Evolutionary conservation across 1,140 invertebrate genomes (phyloP), one percentile per base, ranked within the genome.

Genomic region (Atta texana): DNA sequence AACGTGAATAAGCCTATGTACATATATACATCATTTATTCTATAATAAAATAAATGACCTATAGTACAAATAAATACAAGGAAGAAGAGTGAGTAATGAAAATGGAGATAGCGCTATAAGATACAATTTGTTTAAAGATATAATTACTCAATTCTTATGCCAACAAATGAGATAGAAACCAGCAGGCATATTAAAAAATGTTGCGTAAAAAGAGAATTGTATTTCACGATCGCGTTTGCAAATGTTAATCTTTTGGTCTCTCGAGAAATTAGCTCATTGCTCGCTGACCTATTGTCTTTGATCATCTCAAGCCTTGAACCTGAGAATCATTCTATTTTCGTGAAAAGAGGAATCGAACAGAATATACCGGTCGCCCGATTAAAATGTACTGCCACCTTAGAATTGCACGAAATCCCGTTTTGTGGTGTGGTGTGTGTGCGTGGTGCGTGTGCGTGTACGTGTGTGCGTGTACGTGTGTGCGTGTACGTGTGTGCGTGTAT

Each of bases 371-470:
- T 34, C 18, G 24, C 55, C n/a, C 66, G 78, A 81, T 55, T 2
- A 72, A 80, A 86, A 24, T 24, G 64, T 57, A 64, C 88, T 91
- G 82, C 61, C 88, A 90, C 85, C 89, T 77, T 81, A 93, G 87
- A 89, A 92, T 92, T 91, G 91, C 92, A 92, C 90, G 89, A 93
- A 91, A 87, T 88, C 90, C 91, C 87, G 89, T 90, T 88, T 89
- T 87, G 78, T 89, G 74, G 21, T 51, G 16, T 69, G 28, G 28
- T 76, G 12, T 59, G 16, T 53, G 53, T 55, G 28, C 74, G 49
- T 51, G 57, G 57, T 39, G 39, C 3, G 49, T 18, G 39, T 82
- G 44, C 18, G n/a, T 74, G 18, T 1, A 8, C 0, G 8, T 10
- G 39, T 44, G 16, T 55, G 3, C 2, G 55, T 21, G 18, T 16